Percentiles rank a stretch among this genome's conserved stretches.
Conservation (phyloP, 1,140 invertebrate species). For the Maconellicoccus hirsutus region DNA sequence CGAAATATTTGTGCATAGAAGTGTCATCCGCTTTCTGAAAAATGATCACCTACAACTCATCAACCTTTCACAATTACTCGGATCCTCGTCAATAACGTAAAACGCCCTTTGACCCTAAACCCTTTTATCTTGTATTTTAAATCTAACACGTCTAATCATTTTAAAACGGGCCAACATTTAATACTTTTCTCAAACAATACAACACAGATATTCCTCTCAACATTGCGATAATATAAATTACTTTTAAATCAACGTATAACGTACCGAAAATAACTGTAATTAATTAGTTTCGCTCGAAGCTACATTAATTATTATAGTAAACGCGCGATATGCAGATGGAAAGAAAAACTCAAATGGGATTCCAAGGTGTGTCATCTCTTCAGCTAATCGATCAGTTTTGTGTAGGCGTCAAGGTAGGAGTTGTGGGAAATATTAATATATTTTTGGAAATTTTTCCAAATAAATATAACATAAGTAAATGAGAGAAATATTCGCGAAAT, state of each 20-base stretch:
- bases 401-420: neutral
- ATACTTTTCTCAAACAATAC: neutral
- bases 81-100: neutral
- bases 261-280: neutral
- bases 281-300: neutral
- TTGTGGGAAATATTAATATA: neutral
- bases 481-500: too few relatives aligned
- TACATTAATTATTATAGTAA: neutral
- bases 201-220: neutral
- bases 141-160: neutral
- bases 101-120: neutral
- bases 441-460: too few relatives aligned
- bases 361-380: neutral
- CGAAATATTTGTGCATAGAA: neutral
- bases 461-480: too few relatives aligned
- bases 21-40: neutral
- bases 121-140: neutral
- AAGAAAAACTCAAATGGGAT: neutral
- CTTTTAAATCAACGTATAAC: neutral
- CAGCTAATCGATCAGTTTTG: neutral
- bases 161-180: neutral
- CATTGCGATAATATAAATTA: conserved; percentile 10
- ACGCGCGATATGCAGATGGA: neutral
- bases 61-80: neutral
- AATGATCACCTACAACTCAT: neutral